These are phyloP conservation scores for Copidosoma floridanum DNA, from an alignment of 1,140 invertebrate genomes.

Conservation along the genomic window DNA sequence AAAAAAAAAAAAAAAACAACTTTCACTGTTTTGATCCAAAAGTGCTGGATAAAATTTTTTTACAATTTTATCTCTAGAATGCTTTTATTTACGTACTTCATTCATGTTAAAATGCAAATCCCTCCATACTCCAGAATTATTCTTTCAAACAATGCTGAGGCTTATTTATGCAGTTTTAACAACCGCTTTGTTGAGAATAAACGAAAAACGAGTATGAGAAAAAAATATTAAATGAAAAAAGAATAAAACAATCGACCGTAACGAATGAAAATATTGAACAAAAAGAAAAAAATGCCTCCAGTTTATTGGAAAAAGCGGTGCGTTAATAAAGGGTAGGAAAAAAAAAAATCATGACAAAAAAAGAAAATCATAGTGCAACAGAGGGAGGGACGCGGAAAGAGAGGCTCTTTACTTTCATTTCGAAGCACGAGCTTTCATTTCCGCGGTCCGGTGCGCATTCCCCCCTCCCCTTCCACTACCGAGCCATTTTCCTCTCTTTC, in stretches of 20 bases:
- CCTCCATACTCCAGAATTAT: too few species aligned
- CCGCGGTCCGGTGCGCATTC: neutral
- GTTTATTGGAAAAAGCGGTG: neutral
- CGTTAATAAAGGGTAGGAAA: neutral
- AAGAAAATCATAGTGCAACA: too few species aligned
- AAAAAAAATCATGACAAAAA: too few species aligned
- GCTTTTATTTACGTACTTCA: too few species aligned
- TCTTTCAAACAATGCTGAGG: too few species aligned
- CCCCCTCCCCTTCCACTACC: neutral
- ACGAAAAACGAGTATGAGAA: neutral
- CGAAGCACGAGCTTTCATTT: neutral
- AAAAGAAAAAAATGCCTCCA: neutral
- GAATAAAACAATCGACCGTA: neutral
- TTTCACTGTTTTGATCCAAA: too few species aligned
- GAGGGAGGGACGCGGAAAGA: neutral
- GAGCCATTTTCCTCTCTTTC: neutral
- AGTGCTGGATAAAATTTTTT: too few species aligned
- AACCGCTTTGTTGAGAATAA: too few species aligned
- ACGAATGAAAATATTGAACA: neutral
- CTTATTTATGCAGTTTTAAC: too few species aligned
- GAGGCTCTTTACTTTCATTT: neutral
- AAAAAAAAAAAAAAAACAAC: too few species aligned
- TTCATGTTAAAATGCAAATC: too few species aligned
- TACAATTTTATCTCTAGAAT: too few species aligned
- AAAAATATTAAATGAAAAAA: neutral